Evolutionary conservation across 1,140 invertebrate species (phyloP).

Genomic region (Lamellibrachia luymesi): DNA sequence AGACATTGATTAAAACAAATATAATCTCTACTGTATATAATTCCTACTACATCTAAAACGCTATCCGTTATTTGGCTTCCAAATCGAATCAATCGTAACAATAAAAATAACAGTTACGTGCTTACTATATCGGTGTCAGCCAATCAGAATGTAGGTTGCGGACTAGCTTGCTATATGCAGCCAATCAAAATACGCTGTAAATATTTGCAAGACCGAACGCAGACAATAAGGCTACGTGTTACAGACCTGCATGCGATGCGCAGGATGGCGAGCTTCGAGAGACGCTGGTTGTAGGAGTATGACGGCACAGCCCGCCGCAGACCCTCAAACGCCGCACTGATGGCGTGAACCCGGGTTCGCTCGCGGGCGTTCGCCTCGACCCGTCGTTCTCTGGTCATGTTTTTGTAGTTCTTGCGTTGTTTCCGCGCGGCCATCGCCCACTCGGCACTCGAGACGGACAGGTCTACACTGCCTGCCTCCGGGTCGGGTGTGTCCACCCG

Average conservation of each 20-base stretch:
- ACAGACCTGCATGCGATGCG: constrained; percentile 72
- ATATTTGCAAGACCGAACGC: constrained; percentile 45
- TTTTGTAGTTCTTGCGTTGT: constrained; percentile 87
- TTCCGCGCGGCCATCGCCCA: constrained; percentile 35
- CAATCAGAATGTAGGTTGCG: not conserved
- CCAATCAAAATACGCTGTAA: not conserved
- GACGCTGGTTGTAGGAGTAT: constrained; percentile 88
- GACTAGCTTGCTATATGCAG: not conserved
- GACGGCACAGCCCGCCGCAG: constrained; percentile 79
- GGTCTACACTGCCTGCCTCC: not conserved
- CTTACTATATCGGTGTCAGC: no score
- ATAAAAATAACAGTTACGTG: no score
- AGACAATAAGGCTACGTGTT: constrained; percentile 58
- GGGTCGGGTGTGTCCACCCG: not conserved
- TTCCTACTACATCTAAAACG: no score
- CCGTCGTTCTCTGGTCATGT: constrained; percentile 86
- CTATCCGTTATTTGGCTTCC: no score
- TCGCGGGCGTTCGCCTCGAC: constrained; percentile 93
- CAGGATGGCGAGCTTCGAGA: constrained; percentile 87
- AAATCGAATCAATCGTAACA: no score
- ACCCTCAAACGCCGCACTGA: constrained; percentile 90
- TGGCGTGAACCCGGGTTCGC: constrained; percentile 87
- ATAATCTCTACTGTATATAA: no score
- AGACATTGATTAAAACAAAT: not conserved
- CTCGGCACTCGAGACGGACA: not conserved